These are phyloP conservation scores for Leptinotarsa haldemani DNA, from an alignment of 2,888 invertebrate genomes.

Conservation along the genomic window DNA sequence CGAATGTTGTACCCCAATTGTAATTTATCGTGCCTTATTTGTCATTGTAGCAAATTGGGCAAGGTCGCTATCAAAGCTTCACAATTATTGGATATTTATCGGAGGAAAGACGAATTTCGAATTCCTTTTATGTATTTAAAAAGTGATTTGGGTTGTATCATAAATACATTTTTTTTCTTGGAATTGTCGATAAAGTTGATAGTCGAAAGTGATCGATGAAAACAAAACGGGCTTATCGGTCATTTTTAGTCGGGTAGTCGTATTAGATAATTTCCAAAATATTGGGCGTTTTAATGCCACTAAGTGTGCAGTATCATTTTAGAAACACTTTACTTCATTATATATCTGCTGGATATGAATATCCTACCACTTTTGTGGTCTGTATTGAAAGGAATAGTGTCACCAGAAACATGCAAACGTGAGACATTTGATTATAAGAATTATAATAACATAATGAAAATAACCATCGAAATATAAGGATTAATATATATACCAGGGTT, in stretches of 20 bases:
- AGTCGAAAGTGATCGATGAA: slow-evolving; percentile 18
- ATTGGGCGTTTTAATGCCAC: background rate
- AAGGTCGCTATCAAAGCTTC: slow-evolving; percentile 24
- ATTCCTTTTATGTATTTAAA: slow-evolving; percentile 36
- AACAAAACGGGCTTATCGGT: slow-evolving; percentile 3
- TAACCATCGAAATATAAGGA: too few relatives aligned
- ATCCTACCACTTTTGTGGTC: too few relatives aligned
- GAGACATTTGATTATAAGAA: too few relatives aligned
- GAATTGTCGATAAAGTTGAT: slow-evolving; percentile 24
- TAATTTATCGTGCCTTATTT: slow-evolving; percentile 7
- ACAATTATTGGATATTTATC: slow-evolving; percentile 17
- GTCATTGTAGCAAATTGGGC: slow-evolving; percentile 34
- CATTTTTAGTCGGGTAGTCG: background rate
- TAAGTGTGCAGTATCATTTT: too few relatives aligned
- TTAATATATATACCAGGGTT: too few relatives aligned
- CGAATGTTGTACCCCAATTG: background rate
- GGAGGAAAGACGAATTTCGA: slow-evolving; percentile 20
- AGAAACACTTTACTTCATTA: too few relatives aligned
- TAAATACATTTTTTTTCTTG: slow-evolving; percentile 15
- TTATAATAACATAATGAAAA: too few relatives aligned
- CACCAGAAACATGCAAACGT: too few relatives aligned
- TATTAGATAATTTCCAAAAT: background rate
- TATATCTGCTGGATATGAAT: too few relatives aligned
- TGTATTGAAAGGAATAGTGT: too few relatives aligned
- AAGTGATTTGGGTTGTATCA: slow-evolving; percentile 29